Base-by-base conservation (phyloP, 2,113 vertebrate genomes). In the Synchiropus splendidus region DNA sequence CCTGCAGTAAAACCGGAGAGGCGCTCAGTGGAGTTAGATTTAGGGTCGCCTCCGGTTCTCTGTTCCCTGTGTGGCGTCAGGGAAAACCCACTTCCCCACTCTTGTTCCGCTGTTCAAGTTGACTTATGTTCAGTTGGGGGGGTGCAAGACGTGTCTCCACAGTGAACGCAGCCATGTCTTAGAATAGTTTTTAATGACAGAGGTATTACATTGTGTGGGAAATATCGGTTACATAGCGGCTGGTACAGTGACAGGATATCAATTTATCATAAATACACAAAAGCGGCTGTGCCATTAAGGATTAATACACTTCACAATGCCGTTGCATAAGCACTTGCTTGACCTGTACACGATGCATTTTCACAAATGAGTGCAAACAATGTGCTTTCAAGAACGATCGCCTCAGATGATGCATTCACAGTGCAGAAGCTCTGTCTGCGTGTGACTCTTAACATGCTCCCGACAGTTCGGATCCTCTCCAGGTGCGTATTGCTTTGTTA, bases 121-220 rank as follows among this genome's bases (percentile, higher is more conserved):
- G 58, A 70, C 42, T 73, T 65, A 73, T 58, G 46, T 33, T 52
- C 45, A 53, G 54, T 50, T 21, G 10, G 10, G 39, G 35, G 47
- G 54, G 30, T 18, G 42, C 33, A 14, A 6, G 48, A 48, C 12
- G 54, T 50, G 45, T 27, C 8, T 27, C 17, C 12, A 31, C 17
- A 54, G 18, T 43, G 64, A 39, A 58, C 44, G 40, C 58, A 44
- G 51, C 65, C 62, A 64, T 37, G 39, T 59, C 69, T 77, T 55
- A 66, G 58, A 78, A 79, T 48, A 67, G 58, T 36, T 61, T 79
- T 83, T 81, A 80, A 76, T 82, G 72, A 76, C 57, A 79, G 75
- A 78, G 74, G 70, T 73, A 69, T 78, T 70, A 77, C 68, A 79
- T 69, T 70, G 67, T 74, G 68, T 51, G 67, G 69, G 21, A 54